These are phyloP conservation scores for Hepsetus odoe DNA, from an alignment of 2,113 vertebrate species.

Conservation along the genomic window DNA sequence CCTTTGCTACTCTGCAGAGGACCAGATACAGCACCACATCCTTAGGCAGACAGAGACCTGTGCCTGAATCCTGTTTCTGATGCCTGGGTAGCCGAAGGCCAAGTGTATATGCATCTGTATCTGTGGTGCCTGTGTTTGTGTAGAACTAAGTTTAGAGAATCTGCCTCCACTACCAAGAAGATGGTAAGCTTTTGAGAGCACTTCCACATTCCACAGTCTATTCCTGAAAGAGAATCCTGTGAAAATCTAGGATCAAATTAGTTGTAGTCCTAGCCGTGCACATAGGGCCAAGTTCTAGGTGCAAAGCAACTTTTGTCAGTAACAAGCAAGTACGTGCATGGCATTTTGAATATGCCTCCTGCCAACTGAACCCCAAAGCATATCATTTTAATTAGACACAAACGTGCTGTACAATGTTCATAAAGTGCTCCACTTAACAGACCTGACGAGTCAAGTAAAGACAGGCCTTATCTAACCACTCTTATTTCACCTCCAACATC, in stretches of 20 bases:
- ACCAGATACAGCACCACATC: slow-evolving; percentile 77
- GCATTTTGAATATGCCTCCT: not conserved
- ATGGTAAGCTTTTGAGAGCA: not conserved
- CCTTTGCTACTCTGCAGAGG: slow-evolving; percentile 73
- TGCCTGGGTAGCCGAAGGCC: not conserved
- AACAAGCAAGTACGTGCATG: not conserved
- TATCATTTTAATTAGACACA: not conserved
- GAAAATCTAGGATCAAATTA: not conserved
- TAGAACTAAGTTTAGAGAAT: slow-evolving; percentile 2
- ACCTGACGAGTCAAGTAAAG: not conserved
- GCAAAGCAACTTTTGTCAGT: not conserved
- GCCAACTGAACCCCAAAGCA: not conserved
- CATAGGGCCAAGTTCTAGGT: not conserved
- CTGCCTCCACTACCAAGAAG: not conserved
- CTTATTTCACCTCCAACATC: not conserved
- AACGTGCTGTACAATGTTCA: not conserved
- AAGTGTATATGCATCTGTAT: not conserved
- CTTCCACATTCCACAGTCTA: not conserved
- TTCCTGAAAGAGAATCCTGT: not conserved
- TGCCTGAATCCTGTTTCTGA: slow-evolving; percentile 84
- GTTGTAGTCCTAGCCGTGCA: not conserved
- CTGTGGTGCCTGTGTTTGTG: not conserved
- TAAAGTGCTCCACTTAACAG: not conserved
- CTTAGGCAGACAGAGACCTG: slow-evolving; percentile 69
- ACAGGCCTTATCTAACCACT: too few species aligned